Percentiles rank a stretch among this genome's conserved stretches.
Conservation (phyloP, 2,113 vertebrate species). For the Turnix velox region DNA sequence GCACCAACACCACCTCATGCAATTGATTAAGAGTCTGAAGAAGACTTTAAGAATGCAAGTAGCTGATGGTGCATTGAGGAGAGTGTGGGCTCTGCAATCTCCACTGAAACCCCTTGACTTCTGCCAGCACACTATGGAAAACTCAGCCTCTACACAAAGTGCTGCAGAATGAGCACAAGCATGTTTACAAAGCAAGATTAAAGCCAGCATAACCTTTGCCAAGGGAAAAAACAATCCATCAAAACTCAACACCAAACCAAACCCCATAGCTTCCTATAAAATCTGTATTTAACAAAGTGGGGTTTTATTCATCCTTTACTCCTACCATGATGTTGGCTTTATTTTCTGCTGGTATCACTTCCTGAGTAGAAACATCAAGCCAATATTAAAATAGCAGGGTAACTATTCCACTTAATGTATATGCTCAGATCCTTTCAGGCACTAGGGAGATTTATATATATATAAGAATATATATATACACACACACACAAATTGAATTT, state of each 20-base stretch:
- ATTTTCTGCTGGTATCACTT: neutral
- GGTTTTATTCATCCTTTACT: neutral
- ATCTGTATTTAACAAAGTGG: neutral
- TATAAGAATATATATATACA: neutral
- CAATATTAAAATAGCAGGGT: neutral
- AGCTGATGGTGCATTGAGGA: neutral
- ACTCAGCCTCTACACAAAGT: neutral
- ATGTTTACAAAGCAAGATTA: neutral
- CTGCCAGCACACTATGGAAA: neutral
- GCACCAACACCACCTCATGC: neutral
- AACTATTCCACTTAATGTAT: neutral
- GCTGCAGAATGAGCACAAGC: neutral
- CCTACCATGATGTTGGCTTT: neutral
- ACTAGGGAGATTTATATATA: neutral
- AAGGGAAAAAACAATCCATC: neutral
- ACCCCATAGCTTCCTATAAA: neutral
- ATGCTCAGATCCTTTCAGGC: neutral
- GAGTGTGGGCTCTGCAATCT: neutral
- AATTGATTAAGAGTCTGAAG: neutral
- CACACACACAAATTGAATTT: neutral
- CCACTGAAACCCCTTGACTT: neutral
- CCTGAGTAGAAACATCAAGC: neutral
- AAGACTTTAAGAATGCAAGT: neutral
- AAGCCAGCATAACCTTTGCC: fast-evolving
- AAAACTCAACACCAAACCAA: neutral